Conservation (phyloP, 2,888 invertebrate genomes). For the Neoaliturus tenellus region DNA sequence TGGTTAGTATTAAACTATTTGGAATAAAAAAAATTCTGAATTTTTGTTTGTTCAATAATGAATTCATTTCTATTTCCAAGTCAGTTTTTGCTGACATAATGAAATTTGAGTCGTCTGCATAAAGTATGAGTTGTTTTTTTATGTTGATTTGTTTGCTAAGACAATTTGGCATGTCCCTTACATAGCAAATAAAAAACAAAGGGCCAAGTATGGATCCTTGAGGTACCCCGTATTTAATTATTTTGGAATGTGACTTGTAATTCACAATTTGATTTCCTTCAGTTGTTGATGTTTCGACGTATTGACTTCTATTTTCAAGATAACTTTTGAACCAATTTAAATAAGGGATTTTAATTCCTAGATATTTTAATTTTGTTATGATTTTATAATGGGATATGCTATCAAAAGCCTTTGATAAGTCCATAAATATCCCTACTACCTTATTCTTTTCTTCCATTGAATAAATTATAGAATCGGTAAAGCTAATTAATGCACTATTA, state of each 20-base stretch:
- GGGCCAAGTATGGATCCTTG: not conserved
- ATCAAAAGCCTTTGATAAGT: too few relatives aligned
- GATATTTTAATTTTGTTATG: not conserved
- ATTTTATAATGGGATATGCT: too few relatives aligned
- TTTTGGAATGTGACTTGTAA: not conserved
- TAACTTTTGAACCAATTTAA: slow-evolving; percentile 31
- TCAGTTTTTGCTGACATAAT: too few relatives aligned
- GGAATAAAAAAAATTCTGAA: too few relatives aligned
- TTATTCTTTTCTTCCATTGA: slow-evolving; percentile 13
- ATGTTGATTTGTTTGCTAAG: too few relatives aligned
- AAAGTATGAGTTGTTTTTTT: too few relatives aligned
- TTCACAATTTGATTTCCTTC: not conserved
- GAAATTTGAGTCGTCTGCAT: too few relatives aligned
- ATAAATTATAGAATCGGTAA: not conserved
- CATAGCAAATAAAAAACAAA: slow-evolving; percentile 17
- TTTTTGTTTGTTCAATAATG: too few relatives aligned
- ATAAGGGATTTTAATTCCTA: not conserved
- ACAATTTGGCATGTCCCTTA: too few relatives aligned
- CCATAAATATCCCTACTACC: too few relatives aligned
- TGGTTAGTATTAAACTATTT: too few relatives aligned
- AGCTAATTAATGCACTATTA: not conserved
- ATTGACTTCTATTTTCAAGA: not conserved
- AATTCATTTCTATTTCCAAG: too few relatives aligned
- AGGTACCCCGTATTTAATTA: not conserved
- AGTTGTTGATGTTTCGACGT: not conserved